Percentiles rank a stretch among this genome's conserved stretches.
Evolutionary conservation across 2,888 invertebrate species (phyloP).

Genomic region (Melikaiella ostensackeni): DNA sequence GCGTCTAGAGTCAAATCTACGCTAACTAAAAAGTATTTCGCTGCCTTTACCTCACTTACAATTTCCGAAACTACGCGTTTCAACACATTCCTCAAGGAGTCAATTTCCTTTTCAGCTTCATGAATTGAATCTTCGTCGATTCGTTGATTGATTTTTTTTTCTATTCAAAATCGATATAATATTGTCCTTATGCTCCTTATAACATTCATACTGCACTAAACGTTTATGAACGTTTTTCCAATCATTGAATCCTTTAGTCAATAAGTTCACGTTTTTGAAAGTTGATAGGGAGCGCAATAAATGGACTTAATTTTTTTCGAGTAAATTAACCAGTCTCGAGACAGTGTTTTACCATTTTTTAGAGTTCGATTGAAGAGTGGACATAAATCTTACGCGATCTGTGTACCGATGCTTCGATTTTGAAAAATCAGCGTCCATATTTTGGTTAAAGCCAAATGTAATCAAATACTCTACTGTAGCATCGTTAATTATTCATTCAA

Average conservation of each 20-base stretch:
- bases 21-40: no score
- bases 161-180: conserved; percentile 44
- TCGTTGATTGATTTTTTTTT: conserved; percentile 31
- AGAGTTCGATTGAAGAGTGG: no score
- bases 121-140: conserved; percentile 38
- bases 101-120: conserved; percentile 41
- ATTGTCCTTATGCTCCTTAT: conserved; percentile 43
- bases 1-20: no score
- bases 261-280: not conserved
- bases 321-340: not conserved
- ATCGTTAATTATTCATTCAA: no score
- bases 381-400: no score
- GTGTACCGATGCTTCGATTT: no score
- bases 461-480: no score
- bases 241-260: conserved; percentile 46
- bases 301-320: not conserved
- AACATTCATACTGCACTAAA: conserved; percentile 47
- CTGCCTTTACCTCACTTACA: not conserved
- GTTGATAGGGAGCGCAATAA: not conserved
- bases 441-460: no score
- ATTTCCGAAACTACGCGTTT: conserved; percentile 14
- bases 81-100: conserved; percentile 59
- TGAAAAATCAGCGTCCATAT: no score
- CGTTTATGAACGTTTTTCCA: conserved; percentile 49
- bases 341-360: not conserved